These are phyloP conservation scores for Trachelus iudaicus DNA, from an alignment of 2,888 invertebrate species.

Conservation along the genomic window DNA sequence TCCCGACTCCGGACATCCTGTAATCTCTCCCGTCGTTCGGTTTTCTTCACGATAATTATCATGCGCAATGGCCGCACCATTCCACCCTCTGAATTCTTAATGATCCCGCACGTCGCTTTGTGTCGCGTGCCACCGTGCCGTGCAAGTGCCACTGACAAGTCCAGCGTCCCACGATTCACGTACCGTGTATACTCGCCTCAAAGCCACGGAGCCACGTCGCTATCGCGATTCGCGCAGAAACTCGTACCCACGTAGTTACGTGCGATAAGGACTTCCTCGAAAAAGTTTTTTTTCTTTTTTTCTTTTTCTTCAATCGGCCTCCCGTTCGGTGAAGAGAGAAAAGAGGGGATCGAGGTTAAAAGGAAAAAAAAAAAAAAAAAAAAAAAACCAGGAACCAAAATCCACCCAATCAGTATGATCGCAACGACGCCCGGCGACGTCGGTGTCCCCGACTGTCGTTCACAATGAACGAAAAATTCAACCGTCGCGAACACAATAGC, in stretches of 20 bases:
- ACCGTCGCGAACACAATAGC: not conserved
- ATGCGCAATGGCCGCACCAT: conserved; percentile 42
- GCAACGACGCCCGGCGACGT: not conserved
- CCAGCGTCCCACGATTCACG: conserved; percentile 4
- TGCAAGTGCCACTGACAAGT: not conserved
- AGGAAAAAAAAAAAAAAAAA: too few relatives aligned
- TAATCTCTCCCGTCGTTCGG: conserved; percentile 38
- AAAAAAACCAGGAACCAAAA: not conserved
- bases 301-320: conserved; percentile 10
- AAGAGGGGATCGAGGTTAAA: not conserved
- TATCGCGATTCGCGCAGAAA: not conserved
- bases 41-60: conserved; percentile 46
- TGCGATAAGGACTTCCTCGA: not conserved
- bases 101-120: conserved; percentile 37
- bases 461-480: not conserved
- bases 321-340: not conserved
- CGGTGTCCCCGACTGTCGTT: conserved; percentile 10
- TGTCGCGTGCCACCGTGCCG: conserved; percentile 48
- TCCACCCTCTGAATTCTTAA: conserved; percentile 49
- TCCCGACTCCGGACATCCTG: conserved; percentile 58
- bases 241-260: not conserved
- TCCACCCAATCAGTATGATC: not conserved
- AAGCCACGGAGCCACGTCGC: not conserved
- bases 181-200: not conserved
- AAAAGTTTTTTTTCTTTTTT: not conserved